Evolutionary conservation across 2,113 vertebrate genomes (phyloP), one percentile per base, ranked within the genome.

Genomic region (Hucho hucho): DNA sequence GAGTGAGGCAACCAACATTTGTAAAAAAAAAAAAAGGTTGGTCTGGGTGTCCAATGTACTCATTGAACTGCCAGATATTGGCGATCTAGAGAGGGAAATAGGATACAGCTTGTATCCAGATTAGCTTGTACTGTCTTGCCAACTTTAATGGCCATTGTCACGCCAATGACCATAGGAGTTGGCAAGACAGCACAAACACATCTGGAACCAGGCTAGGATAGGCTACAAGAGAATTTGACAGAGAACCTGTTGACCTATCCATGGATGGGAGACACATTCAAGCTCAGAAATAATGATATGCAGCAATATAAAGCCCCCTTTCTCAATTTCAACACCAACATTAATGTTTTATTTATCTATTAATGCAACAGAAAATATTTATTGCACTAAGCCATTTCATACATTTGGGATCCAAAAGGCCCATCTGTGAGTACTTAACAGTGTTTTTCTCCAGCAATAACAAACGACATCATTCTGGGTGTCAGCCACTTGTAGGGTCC

Each of bases 361-460:
- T 59, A 75, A 53, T 37, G 59, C 56, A 77, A 53, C 66, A 26
- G 20, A 13, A 75, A 24, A 61, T 5, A 71, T 63, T 2, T 0
- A 6, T 74, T 53, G 25, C 28, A 63, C 25, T 26, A 20, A 43
- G 65, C 64, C 12, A 32, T 75, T 37, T 70, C 37, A 72, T 63
- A 70, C 58, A 74, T 46, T 47, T 75, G 32, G 20, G 79, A 67
- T 70, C 43, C 43, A 72, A 72, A 63, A 26, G 49, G 56, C 9
- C 76, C 26, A 22, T 14, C 76, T 71, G 64, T 72, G 49, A 76
- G 79, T 72, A 56, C 74, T 46, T 7, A 58, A 75, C 69, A 70
- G 28, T 77, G 61, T 82, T 83, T 66, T 73, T 71, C 72, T 73
- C 26, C 71, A 37, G 78, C 75, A 76, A 61, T 72, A 80, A 82